A percentile compares a stretch with the other conserved stretches of the same genome.
Conservation (phyloP, 2,797 vertebrate species). For the Sebastes miniatus region DNA sequence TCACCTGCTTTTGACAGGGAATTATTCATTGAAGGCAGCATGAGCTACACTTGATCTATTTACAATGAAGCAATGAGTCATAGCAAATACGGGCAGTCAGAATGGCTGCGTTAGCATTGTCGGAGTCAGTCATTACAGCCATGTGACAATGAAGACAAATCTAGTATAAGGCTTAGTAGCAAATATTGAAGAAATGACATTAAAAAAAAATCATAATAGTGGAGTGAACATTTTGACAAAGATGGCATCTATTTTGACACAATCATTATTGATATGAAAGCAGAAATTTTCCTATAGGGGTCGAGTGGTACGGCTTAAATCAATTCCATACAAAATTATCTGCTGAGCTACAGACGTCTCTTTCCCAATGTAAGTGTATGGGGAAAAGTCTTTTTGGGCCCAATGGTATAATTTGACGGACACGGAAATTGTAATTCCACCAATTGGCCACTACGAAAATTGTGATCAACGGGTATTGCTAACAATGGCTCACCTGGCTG, state of each 20-base stretch:
- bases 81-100: conserved; percentile 23
- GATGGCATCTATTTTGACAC: background rate
- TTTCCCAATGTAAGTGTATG: too few relatives aligned
- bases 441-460: too few relatives aligned
- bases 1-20: conserved; percentile 42
- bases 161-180: background rate
- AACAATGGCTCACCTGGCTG: background rate
- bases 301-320: background rate
- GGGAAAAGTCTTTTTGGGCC: too few relatives aligned
- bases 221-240: background rate
- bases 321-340: background rate
- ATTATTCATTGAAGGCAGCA: conserved; percentile 43
- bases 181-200: background rate
- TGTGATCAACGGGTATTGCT: too few relatives aligned
- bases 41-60: conserved; percentile 43
- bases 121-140: conserved; percentile 16
- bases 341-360: rapidly evolving
- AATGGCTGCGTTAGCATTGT: conserved; percentile 16
- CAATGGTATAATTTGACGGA: too few relatives aligned
- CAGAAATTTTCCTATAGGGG: background rate
- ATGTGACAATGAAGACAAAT: background rate
- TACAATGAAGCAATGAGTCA: conserved; percentile 45
- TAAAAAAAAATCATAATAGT: background rate
- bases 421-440: too few relatives aligned
- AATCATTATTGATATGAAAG: background rate